phyloP scores from a whole-genome alignment of 2,113 vertebrate genomes.

The Micromys minutus region DNA sequence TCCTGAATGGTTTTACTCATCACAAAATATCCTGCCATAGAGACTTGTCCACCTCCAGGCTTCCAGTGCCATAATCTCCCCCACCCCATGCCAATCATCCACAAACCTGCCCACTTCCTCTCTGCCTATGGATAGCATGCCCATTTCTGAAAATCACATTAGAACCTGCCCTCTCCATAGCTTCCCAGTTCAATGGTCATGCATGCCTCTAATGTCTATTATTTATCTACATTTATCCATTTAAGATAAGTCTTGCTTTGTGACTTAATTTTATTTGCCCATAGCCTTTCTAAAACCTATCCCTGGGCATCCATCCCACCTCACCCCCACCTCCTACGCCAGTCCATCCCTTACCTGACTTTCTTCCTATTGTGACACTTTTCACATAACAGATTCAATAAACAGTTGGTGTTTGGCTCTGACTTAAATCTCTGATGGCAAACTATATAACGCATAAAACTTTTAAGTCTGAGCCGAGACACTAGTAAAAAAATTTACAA shows the following conservation, averaged over 20 bases:
- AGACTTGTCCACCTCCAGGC: background rate
- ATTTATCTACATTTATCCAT: background rate
- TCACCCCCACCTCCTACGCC: background rate
- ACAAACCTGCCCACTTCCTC: background rate
- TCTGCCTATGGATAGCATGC: background rate
- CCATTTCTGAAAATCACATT: background rate
- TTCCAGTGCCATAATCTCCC: background rate
- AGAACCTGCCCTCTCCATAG: background rate
- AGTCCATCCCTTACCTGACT: background rate
- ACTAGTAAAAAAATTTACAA: conserved; percentile 73
- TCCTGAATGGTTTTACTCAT: background rate
- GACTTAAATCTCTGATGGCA: conserved; percentile 49
- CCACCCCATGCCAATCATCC: no score
- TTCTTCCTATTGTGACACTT: background rate
- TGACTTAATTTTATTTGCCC: background rate
- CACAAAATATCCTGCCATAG: background rate
- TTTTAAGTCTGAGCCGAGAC: conserved; percentile 51
- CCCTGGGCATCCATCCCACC: no score
- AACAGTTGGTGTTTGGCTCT: conserved; percentile 39
- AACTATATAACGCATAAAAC: conserved; percentile 28
- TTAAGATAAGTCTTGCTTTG: background rate
- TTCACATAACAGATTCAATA: conserved; percentile 33
- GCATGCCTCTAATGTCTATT: background rate
- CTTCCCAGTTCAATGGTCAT: background rate
- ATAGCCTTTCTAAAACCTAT: conserved; percentile 8